Evolutionary conservation across 2,113 vertebrate genomes (phyloP).

Genomic region (Calonectris borealis): DNA sequence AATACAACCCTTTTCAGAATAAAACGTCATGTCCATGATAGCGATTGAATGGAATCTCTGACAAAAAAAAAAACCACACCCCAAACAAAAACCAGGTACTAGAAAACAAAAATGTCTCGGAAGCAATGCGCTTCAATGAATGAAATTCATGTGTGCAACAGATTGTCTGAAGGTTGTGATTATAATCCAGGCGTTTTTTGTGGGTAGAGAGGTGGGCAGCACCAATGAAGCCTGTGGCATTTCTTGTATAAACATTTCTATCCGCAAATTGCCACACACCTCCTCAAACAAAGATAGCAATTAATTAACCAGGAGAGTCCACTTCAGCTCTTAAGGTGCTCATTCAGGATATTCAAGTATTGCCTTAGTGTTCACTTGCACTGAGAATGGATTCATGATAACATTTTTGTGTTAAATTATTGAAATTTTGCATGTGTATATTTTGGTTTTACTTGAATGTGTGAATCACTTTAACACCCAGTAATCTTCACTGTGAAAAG

Average conservation of each 20-base stretch:
- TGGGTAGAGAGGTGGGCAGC: background rate
- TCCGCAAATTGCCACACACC: background rate
- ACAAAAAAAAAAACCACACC: too few relatives aligned
- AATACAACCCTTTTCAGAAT: background rate
- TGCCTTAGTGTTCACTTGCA: background rate
- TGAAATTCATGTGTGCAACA: background rate
- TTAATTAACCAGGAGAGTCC: background rate
- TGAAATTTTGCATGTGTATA: background rate
- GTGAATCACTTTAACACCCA: background rate
- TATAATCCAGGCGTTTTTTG: background rate
- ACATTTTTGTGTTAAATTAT: background rate
- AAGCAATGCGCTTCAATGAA: background rate
- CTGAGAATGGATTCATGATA: background rate
- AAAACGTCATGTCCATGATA: background rate
- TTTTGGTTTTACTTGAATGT: background rate
- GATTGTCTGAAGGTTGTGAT: background rate
- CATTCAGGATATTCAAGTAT: background rate
- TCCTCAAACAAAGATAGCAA: background rate
- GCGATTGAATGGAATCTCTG: background rate
- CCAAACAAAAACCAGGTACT: background rate
- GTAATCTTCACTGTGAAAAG: background rate
- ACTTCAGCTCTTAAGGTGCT: background rate
- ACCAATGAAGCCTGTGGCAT: background rate
- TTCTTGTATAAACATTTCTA: conserved; percentile 6
- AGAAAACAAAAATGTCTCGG: background rate